Conservation (phyloP, 1,140 invertebrate species). For the Archivesica marissinica region DNA sequence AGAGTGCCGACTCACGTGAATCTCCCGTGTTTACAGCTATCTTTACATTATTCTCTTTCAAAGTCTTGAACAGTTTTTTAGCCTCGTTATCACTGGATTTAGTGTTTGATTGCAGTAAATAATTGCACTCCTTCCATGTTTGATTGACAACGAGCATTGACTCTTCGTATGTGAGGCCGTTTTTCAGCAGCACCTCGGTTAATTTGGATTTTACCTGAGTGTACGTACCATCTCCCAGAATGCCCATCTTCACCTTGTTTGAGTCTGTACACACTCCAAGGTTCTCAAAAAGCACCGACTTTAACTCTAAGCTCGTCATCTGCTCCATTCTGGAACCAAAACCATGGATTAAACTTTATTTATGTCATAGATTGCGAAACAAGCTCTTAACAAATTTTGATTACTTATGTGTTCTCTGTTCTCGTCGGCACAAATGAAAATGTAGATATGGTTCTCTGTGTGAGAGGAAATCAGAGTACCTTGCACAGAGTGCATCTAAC, state of each 20-base stretch:
- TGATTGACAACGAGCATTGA: slow-evolving; percentile 75
- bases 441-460: no score
- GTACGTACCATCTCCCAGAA: slow-evolving; percentile 83
- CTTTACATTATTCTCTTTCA: slow-evolving; percentile 83
- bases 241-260: slow-evolving; percentile 78
- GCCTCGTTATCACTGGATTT: slow-evolving; percentile 67
- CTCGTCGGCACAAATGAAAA: no score
- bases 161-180: slow-evolving; percentile 81
- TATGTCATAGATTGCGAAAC: no score
- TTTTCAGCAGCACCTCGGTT: slow-evolving; percentile 78
- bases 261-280: slow-evolving; percentile 81
- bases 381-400: no score
- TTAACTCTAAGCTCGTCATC: slow-evolving; percentile 72
- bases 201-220: slow-evolving; percentile 80
- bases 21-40: slow-evolving; percentile 85
- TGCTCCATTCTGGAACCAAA: slow-evolving; percentile 76
- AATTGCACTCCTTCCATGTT: slow-evolving; percentile 73
- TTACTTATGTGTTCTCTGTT: no score
- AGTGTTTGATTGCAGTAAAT: slow-evolving; percentile 59
- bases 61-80: slow-evolving; percentile 76
- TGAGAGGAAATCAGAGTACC: no score
- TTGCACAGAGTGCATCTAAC: no score
- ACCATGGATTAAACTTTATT: no score
- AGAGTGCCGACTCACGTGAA: slow-evolving; percentile 78
- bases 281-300: slow-evolving; percentile 76